Conservation (phyloP, 2,888 invertebrate species). For the Toxonevra muliebris region DNA sequence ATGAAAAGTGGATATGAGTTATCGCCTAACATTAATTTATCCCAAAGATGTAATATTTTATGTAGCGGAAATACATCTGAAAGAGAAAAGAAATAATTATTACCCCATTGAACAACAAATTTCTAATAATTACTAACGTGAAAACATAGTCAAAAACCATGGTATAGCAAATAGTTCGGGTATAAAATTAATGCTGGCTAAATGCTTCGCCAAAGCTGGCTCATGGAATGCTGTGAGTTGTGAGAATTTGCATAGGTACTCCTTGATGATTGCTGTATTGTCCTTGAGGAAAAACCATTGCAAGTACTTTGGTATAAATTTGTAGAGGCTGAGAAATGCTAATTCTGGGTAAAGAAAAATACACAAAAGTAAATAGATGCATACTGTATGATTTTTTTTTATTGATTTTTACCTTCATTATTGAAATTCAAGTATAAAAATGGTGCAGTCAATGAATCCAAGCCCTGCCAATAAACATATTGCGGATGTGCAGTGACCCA, state of each 20-base stretch:
- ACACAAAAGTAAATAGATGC: not conserved
- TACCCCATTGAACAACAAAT: not conserved
- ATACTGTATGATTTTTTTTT: not conserved
- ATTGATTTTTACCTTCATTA: conserved; percentile 78
- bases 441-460: conserved; percentile 97
- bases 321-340: conserved; percentile 93
- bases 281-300: conserved; percentile 97
- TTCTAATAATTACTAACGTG: conserved; percentile 76
- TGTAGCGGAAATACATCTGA: conserved; percentile 97
- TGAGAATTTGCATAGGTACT: conserved; percentile 96
- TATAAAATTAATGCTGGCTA: conserved; percentile 91
- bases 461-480: conserved; percentile 99
- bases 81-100: conserved; percentile 40
- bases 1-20: conserved; percentile 93
- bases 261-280: conserved; percentile 95
- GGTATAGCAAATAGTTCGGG: conserved; percentile 98
- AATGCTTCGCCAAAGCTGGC: conserved; percentile 88
- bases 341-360: conserved; percentile 74
- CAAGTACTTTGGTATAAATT: conserved; percentile 95
- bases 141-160: conserved; percentile 99
- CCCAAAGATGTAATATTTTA: conserved; percentile 98
- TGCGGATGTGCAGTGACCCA: conserved; percentile 95
- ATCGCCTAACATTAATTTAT: conserved; percentile 91
- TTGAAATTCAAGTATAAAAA: conserved; percentile 97
- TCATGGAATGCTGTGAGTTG: conserved; percentile 97